Percentiles rank a stretch among this genome's conserved stretches.
Evolutionary conservation across 2,113 vertebrate genomes (phyloP).

Genomic region (Otus sunia): DNA sequence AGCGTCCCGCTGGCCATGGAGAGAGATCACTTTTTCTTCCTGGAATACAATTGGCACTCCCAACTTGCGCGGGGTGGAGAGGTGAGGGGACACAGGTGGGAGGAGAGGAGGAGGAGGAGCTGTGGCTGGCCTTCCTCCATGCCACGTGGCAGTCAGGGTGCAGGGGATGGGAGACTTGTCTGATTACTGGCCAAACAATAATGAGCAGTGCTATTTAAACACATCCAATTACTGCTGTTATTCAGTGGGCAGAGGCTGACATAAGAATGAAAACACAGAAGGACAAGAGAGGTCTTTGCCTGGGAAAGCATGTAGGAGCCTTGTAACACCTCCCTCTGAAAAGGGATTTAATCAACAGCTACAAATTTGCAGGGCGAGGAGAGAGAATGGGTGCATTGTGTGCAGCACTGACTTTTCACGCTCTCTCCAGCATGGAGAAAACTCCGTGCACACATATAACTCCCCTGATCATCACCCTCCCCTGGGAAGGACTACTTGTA

Average conservation of each 20-base stretch:
- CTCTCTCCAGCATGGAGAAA: fast-evolving
- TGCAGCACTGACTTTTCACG: not conserved
- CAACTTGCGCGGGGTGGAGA: not conserved
- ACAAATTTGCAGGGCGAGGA: not conserved
- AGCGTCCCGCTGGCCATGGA: fast-evolving
- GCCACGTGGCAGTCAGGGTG: not conserved
- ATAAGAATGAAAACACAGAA: not conserved
- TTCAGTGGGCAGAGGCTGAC: not conserved
- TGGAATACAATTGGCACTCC: not conserved
- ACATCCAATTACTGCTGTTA: constrained; percentile 45
- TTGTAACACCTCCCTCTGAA: not conserved
- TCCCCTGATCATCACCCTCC: not conserved
- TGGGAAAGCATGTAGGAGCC: not conserved
- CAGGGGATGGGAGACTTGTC: not conserved
- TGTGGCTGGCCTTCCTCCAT: not conserved
- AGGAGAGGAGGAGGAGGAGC: not conserved
- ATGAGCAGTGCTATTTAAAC: not conserved
- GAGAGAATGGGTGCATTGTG: not conserved
- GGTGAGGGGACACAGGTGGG: not conserved
- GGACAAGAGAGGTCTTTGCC: constrained; percentile 17
- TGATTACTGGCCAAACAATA: constrained; percentile 37
- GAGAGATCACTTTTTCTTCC: not conserved
- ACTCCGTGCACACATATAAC: not conserved
- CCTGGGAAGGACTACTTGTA: not conserved
- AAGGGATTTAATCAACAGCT: constrained; percentile 45